Evolutionary conservation across 2,113 vertebrate species (phyloP).

Genomic region (Rana temporaria): DNA sequence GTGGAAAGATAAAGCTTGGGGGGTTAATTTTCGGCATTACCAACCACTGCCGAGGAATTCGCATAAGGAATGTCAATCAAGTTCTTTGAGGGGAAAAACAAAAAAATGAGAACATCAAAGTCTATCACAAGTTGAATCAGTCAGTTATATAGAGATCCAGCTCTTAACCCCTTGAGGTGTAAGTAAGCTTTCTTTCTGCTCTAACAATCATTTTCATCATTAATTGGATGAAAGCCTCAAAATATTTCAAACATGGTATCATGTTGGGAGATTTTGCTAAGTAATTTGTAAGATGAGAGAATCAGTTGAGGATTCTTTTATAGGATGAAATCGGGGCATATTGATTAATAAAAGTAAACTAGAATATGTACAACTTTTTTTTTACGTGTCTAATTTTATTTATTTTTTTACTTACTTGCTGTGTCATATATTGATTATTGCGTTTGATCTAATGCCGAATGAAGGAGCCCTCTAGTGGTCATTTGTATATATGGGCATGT

Average conservation of each 20-base stretch:
- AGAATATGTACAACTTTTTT: too few relatives aligned
- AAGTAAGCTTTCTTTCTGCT: constrained; percentile 54
- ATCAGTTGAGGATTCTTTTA: not conserved
- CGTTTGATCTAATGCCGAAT: too few relatives aligned
- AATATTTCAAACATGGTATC: constrained; percentile 48
- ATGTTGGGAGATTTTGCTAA: constrained; percentile 7
- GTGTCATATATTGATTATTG: too few relatives aligned
- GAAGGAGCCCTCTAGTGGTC: too few relatives aligned
- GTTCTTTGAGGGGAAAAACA: constrained; percentile 59
- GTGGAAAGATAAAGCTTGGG: constrained; percentile 64
- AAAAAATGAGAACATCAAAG: constrained; percentile 66
- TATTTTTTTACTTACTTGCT: too few relatives aligned
- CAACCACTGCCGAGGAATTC: constrained; percentile 67
- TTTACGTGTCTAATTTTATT: too few relatives aligned
- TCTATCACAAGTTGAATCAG: constrained; percentile 67
- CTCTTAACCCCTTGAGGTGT: constrained; percentile 72
- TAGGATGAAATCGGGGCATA: not conserved
- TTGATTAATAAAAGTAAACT: not conserved
- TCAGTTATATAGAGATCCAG: constrained; percentile 69
- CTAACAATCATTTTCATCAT: constrained; percentile 59
- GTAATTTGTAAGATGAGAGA: constrained; percentile 30
- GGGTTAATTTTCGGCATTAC: constrained; percentile 73
- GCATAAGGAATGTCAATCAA: constrained; percentile 69
- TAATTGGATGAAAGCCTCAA: constrained; percentile 59
- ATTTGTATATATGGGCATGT: too few relatives aligned